Conservation (phyloP, 2,888 invertebrate species). For the Teleiodes luculella region DNA sequence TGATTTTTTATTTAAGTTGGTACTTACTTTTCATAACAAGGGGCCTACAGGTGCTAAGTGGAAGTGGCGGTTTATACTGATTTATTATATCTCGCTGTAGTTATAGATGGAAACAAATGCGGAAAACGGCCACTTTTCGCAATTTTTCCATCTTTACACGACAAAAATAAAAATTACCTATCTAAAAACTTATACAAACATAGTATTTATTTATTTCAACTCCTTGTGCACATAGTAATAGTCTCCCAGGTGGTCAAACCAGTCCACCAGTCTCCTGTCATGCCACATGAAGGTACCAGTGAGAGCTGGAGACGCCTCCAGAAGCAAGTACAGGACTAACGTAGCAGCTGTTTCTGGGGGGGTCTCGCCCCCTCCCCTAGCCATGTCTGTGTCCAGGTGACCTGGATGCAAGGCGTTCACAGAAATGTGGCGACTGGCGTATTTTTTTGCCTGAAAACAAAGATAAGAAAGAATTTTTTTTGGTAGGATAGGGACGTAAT, state of each 20-base stretch:
- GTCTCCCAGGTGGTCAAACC: conserved; percentile 67
- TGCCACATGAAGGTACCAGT: conserved; percentile 83
- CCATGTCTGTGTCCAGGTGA: conserved; percentile 59
- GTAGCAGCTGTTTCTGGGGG: conserved; percentile 79
- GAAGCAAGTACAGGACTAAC: conserved; percentile 80
- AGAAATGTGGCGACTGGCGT: conserved; percentile 49
- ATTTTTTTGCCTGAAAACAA: conserved; percentile 34
- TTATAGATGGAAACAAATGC: no score
- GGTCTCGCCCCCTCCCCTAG: conserved; percentile 73
- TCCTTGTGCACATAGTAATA: conserved; percentile 6
- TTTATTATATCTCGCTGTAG: no score
- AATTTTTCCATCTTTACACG: no score
- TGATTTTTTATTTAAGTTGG: no score
- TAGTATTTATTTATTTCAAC: not conserved
- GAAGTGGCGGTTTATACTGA: no score
- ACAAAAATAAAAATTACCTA: no score
- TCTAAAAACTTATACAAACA: no score
- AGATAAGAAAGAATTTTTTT: not conserved
- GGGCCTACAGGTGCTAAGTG: no score
- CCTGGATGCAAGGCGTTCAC: conserved; percentile 68
- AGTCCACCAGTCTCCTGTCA: conserved; percentile 79
- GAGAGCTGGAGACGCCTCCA: conserved; percentile 79
- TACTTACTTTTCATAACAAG: no score
- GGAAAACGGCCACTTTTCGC: no score
- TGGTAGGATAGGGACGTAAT: no score